A percentile compares a stretch with the other conserved stretches of the same genome.
phyloP scores from a whole-genome alignment of 1,140 invertebrate genomes.

The Mamestra configurata region DNA sequence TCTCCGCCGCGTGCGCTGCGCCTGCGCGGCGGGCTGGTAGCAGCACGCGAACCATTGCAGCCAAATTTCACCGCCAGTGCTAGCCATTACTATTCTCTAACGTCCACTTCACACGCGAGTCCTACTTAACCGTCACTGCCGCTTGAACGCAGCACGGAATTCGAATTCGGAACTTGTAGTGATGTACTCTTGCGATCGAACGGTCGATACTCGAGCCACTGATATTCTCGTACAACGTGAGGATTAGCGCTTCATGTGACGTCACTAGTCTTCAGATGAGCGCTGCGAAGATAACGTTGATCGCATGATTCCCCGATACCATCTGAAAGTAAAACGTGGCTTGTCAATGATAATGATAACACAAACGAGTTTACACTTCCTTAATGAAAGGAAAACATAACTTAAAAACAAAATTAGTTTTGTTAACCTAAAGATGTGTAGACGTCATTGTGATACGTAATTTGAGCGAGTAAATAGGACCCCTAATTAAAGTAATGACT shows the following conservation, averaged over 20 bases:
- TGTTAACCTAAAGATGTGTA: neutral
- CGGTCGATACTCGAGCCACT: constrained; percentile 55
- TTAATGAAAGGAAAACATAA: constrained; percentile 17
- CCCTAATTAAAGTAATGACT: constrained; percentile 29
- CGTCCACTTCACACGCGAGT: constrained; percentile 65
- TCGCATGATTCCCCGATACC: constrained; percentile 78
- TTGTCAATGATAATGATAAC: constrained; percentile 30
- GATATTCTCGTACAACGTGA: constrained; percentile 30
- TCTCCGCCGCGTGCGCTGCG: constrained; percentile 90
- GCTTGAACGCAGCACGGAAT: constrained; percentile 60
- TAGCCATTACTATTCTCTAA: constrained; percentile 88
- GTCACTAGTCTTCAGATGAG: constrained; percentile 59
- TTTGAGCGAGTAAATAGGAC: constrained; percentile 14
- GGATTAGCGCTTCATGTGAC: constrained; percentile 53
- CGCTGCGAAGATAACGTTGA: constrained; percentile 67
- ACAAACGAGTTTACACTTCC: constrained; percentile 40
- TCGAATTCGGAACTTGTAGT: constrained; percentile 50
- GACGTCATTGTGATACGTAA: constrained; percentile 1
- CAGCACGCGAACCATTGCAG: constrained; percentile 96
- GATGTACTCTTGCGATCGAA: constrained; percentile 42
- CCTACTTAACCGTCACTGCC: constrained; percentile 51
- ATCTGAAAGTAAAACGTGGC: constrained; percentile 71
- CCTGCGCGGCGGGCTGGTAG: constrained; percentile 91
- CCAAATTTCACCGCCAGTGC: constrained; percentile 93
- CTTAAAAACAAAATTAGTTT: neutral